These are phyloP conservation scores for Cairina moschata DNA, from an alignment of 2,113 vertebrate species.

Conservation along the genomic window DNA sequence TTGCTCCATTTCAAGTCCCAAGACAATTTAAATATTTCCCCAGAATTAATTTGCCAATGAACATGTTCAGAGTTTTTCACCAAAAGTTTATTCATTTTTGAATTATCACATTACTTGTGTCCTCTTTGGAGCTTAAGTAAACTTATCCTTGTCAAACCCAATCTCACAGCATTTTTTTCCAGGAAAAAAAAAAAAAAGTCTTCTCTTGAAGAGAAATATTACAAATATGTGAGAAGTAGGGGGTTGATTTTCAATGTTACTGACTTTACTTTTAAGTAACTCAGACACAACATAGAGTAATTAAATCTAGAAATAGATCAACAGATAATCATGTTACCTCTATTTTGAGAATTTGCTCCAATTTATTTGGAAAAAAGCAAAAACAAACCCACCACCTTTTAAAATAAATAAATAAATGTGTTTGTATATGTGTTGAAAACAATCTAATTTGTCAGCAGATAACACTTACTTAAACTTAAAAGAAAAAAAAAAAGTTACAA, in stretches of 20 bases:
- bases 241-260: background rate
- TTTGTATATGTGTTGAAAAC: background rate
- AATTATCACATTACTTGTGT: background rate
- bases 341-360: background rate
- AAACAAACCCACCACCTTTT: background rate
- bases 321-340: background rate
- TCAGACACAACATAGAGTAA: background rate
- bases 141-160: background rate
- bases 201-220: background rate
- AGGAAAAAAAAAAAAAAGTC: background rate
- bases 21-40: background rate
- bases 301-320: background rate
- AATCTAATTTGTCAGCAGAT: background rate
- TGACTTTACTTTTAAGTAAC: background rate
- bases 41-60: background rate
- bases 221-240: background rate
- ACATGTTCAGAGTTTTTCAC: rapidly evolving
- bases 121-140: background rate
- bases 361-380: background rate
- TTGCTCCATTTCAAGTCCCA: background rate
- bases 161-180: background rate
- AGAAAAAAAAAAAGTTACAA: too few relatives aligned
- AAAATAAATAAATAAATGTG: too few relatives aligned
- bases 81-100: background rate
- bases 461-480: background rate